Conservation (phyloP, 2,888 invertebrate genomes). For the Cremastinae sp. region DNA sequence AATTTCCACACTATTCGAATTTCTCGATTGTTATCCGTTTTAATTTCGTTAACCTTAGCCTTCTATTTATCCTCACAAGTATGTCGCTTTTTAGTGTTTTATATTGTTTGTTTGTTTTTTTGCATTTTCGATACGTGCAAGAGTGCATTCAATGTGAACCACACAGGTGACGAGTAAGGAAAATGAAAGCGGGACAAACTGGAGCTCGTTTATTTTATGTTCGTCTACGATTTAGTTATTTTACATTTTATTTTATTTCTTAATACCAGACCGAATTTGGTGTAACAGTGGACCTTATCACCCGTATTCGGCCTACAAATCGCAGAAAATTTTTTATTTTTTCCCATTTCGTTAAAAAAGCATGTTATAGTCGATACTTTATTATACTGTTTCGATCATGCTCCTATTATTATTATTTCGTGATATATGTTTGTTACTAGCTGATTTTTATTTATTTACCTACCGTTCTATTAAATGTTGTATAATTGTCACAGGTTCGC, state of each 20-base stretch:
- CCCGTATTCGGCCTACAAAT: no score
- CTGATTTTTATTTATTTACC: conserved; percentile 34
- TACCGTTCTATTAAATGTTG: conserved; percentile 33
- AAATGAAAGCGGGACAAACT: no score
- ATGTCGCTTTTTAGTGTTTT: not conserved
- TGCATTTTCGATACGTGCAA: not conserved
- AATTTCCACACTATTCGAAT: conserved; percentile 57
- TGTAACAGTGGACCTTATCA: no score
- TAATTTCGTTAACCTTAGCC: conserved; percentile 1
- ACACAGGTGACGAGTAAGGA: no score
- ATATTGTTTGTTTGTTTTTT: not conserved
- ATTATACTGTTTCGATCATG: no score
- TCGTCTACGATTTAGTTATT: no score
- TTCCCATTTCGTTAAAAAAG: conserved; percentile 30
- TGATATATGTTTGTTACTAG: not conserved
- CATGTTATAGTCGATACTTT: conserved; percentile 5
- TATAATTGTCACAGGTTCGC: conserved; percentile 84
- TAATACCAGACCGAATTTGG: no score
- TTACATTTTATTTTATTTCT: no score
- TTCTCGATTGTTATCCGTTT: conserved; percentile 4
- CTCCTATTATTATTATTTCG: not conserved
- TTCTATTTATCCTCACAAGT: not conserved
- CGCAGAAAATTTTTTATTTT: no score
- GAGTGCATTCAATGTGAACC: no score
- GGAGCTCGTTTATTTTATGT: no score